Conservation (phyloP, 2,888 invertebrate genomes). For the Eupithecia centaureata region DNA sequence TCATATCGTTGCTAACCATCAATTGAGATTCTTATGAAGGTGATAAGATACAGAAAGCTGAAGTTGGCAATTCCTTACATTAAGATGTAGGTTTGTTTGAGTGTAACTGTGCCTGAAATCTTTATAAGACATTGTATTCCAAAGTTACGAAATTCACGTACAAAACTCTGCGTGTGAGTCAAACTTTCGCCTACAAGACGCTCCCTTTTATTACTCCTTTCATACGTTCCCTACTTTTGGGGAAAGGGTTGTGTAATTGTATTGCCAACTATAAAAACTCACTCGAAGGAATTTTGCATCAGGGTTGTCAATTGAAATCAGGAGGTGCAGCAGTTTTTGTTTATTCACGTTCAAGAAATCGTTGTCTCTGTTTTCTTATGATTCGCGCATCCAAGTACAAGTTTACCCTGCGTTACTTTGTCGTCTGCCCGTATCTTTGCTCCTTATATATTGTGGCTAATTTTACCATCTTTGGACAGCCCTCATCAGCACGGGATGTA, state of each 20-base stretch:
- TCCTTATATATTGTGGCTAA: neutral
- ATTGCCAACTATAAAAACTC: slow-evolving; percentile 45
- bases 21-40: too few relatives aligned
- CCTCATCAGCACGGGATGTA: slow-evolving; percentile 30
- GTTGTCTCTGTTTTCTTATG: neutral
- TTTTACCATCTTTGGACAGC: slow-evolving; percentile 1
- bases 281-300: slow-evolving; percentile 37
- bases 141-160: neutral
- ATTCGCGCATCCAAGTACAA: neutral
- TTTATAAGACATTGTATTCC: slow-evolving; percentile 4
- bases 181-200: slow-evolving; percentile 26
- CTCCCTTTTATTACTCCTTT: slow-evolving; percentile 38
- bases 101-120: neutral
- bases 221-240: slow-evolving; percentile 38
- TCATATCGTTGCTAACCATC: too few relatives aligned
- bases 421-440: neutral
- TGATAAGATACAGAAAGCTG: too few relatives aligned
- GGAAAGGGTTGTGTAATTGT: slow-evolving; percentile 42
- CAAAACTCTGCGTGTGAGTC: slow-evolving; percentile 7
- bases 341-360: neutral
- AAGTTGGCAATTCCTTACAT: neutral
- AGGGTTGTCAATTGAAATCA: slow-evolving; percentile 10
- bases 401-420: neutral
- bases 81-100: neutral
- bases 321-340: neutral